phyloP scores from a whole-genome alignment of 2,113 vertebrate genomes.

The Eolophus roseicapilla region DNA sequence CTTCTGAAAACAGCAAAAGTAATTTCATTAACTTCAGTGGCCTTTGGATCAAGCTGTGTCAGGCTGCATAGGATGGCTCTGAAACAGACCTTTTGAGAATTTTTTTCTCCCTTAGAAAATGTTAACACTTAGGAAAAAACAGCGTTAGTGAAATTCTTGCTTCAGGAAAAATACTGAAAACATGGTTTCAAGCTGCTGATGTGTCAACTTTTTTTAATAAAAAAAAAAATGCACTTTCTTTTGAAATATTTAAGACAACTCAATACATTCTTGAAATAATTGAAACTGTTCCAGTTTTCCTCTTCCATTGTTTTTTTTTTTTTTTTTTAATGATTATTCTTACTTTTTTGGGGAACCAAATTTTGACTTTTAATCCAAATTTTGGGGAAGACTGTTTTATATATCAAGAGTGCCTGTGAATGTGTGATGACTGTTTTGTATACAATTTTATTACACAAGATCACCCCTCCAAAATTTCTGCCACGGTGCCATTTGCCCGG shows the following conservation, averaged over 20 bases:
- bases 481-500: background rate
- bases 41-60: conserved; percentile 6
- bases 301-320: background rate
- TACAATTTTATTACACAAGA: background rate
- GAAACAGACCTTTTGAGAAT: background rate
- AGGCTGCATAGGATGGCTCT: background rate
- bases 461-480: background rate
- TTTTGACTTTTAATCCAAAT: background rate
- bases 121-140: background rate
- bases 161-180: conserved; percentile 3
- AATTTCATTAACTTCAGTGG: conserved; percentile 5
- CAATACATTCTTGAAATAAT: background rate
- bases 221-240: background rate
- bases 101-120: background rate
- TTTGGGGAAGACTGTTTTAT: background rate
- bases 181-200: background rate
- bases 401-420: background rate
- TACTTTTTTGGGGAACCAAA: background rate
- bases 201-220: background rate
- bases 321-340: background rate
- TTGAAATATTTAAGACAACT: background rate
- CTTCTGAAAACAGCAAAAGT: background rate
- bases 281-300: background rate
- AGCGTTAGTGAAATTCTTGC: background rate
- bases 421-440: background rate